phyloP scores from a whole-genome alignment of 1,140 invertebrate genomes.

The Campoletis sonorensis region DNA sequence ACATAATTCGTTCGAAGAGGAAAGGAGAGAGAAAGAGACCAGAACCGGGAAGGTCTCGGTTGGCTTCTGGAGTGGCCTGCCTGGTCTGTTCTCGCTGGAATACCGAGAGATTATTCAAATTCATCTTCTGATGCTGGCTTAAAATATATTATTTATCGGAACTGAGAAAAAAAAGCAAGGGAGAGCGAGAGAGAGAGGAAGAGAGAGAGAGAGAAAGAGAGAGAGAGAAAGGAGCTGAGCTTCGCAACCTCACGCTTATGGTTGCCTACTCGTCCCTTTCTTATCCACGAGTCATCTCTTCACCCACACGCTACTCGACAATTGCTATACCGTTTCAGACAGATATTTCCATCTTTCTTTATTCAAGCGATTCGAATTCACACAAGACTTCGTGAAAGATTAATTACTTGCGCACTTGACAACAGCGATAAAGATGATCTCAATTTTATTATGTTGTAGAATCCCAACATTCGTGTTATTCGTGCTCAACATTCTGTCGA shows the following conservation, averaged over 20 bases:
- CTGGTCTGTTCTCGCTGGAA: slow-evolving; percentile 53
- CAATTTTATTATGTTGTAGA: not conserved
- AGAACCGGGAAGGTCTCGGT: slow-evolving; percentile 41
- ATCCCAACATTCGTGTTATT: too few species aligned
- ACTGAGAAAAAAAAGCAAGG: slow-evolving; percentile 9
- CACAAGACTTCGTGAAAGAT: not conserved
- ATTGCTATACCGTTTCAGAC: slow-evolving; percentile 35
- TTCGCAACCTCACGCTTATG: not conserved
- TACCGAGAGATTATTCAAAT: slow-evolving; percentile 68
- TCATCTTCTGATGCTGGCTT: slow-evolving; percentile 58
- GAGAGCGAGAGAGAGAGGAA: slow-evolving; percentile 38
- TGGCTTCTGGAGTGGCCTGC: slow-evolving; percentile 59
- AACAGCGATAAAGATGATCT: not conserved
- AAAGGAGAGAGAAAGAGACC: slow-evolving; percentile 30
- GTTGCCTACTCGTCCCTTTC: slow-evolving; percentile 17
- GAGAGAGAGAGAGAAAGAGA: slow-evolving; percentile 22
- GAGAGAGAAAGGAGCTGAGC: not conserved
- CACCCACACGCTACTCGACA: slow-evolving; percentile 30
- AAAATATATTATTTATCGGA: slow-evolving; percentile 63
- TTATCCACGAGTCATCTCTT: slow-evolving; percentile 39
- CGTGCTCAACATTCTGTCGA: too few species aligned
- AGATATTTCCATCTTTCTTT: slow-evolving; percentile 14
- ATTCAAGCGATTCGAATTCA: slow-evolving; percentile 1
- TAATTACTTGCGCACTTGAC: slow-evolving; percentile 7
- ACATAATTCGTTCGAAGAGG: slow-evolving; percentile 32